phyloP scores from a whole-genome alignment of 2,113 vertebrate species.

The Muscicapa adusta region DNA sequence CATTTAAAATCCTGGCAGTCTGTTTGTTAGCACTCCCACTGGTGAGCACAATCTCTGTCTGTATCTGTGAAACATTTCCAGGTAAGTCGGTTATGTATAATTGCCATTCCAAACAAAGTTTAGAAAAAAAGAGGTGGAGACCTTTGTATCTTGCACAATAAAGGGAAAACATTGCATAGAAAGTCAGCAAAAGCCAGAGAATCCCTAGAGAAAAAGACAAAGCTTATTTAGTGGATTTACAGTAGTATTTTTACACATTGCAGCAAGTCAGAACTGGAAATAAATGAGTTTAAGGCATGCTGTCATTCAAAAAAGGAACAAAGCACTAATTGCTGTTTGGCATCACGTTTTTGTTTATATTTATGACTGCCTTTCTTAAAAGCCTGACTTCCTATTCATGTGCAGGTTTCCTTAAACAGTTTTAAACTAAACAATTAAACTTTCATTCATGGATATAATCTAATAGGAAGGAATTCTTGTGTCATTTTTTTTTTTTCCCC shows the following conservation, averaged over 20 bases:
- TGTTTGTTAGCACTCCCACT: conserved; percentile 3
- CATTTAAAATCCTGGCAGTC: conserved; percentile 14
- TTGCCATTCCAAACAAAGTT: background rate
- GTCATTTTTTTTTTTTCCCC: background rate
- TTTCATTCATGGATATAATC: conserved; percentile 40
- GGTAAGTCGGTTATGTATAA: conserved; percentile 45
- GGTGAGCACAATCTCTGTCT: conserved; percentile 25
- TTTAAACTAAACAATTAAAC: conserved; percentile 55
- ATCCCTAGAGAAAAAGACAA: background rate
- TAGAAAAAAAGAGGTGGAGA: background rate
- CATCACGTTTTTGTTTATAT: conserved; percentile 51
- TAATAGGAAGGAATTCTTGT: conserved; percentile 14
- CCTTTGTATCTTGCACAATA: background rate
- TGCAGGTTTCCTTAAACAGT: conserved; percentile 39
- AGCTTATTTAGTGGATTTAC: background rate
- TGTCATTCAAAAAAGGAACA: conserved; percentile 61
- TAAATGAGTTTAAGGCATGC: background rate
- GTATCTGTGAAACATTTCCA: conserved; percentile 49
- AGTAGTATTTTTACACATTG: background rate
- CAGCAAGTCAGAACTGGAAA: conserved; percentile 47
- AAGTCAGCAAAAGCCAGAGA: background rate
- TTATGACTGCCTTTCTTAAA: conserved; percentile 55
- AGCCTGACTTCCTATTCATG: conserved; percentile 45
- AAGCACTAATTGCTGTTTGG: conserved; percentile 53
- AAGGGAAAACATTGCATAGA: background rate